Base-by-base conservation (phyloP, 2,113 vertebrate species). In the Scophthalmus maximus region DNA sequence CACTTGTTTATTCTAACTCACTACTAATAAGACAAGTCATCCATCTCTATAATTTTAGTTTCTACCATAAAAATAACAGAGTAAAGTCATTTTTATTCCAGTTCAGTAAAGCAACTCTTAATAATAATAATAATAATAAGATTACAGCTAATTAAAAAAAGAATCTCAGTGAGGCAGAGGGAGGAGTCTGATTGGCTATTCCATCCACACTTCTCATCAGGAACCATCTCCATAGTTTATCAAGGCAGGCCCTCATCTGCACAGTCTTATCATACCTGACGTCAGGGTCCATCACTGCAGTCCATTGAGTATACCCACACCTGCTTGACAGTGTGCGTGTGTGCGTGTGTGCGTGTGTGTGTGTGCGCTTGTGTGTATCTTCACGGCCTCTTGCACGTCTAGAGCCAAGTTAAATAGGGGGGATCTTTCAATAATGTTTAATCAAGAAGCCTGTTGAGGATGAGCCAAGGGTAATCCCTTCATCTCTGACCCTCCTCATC, bases 401-500 rank as follows among this genome's bases (percentile, higher is more conserved):
- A 29, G 14, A 61, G 81, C 63, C 59, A 75, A 59, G 61, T 27
- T 44, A 78, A 65, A 55, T n/a, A n/a, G n/a, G n/a, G 29, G 22
- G n/a, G 57, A 86, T 91, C 81, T 85, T 79, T 89, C 85, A 92
- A 44, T 90, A 85, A 78, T 15, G 47, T 84, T 74, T 79, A 88
- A 91, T 87, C 78, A 90, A 73, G 53, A 49, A 59, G 79, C 8
- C 38, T 38, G 73, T 65, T 83, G 58, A 86, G 71, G 79, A 85
- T 68, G 56, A 78, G 65, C 67, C 59, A 56, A 71, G 42, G 46
- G 26, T 64, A 66, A 73, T 55, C 70, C 78, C 57, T 78, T 52
- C 51, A 67, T 84, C 69, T 78, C 57, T 84, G 75, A 81, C 81
- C 50, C 65, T 40, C 52, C 17, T 64, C 50, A 59, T 26, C 68